Conservation (phyloP, 2,888 invertebrate species). For the Athetis lepigone region DNA sequence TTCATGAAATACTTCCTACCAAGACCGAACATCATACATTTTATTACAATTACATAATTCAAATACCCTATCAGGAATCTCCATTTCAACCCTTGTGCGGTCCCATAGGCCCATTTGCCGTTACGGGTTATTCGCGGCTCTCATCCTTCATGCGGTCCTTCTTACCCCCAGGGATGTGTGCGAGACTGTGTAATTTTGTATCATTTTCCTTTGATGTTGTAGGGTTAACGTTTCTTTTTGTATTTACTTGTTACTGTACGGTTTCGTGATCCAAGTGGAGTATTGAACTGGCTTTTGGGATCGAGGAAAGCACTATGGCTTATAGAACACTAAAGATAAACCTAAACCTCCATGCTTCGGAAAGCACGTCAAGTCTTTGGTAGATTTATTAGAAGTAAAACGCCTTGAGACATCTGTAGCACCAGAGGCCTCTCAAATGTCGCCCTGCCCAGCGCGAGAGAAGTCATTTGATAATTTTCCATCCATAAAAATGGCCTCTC, state of each 20-base stretch:
- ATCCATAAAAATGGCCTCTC: no score
- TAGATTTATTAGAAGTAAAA: no score
- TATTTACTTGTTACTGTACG: neutral
- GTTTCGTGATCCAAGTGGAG: no score
- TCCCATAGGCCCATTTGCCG: slow-evolving; percentile 63
- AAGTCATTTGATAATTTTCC: no score
- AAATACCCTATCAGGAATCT: slow-evolving; percentile 40
- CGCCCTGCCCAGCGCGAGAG: no score
- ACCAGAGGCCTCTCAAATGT: no score
- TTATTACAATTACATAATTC: slow-evolving; percentile 45
- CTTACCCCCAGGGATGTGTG: slow-evolving; percentile 49
- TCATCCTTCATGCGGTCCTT: slow-evolving; percentile 55
- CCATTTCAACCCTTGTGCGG: slow-evolving; percentile 39
- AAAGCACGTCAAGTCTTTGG: no score
- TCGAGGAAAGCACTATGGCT: no score
- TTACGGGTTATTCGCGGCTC: slow-evolving; percentile 46
- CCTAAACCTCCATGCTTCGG: no score
- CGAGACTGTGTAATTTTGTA: slow-evolving; percentile 52
- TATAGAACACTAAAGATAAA: no score
- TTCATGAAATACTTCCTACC: slow-evolving; percentile 11
- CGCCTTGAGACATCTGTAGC: no score
- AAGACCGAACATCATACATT: slow-evolving; percentile 9
- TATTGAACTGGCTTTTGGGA: neutral
- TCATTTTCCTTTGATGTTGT: slow-evolving; percentile 46
- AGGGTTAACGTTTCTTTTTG: slow-evolving; percentile 28